Evolutionary conservation across 23 tunicate genomes (phyloP).

Genomic region (Halocynthia aurantium): DNA sequence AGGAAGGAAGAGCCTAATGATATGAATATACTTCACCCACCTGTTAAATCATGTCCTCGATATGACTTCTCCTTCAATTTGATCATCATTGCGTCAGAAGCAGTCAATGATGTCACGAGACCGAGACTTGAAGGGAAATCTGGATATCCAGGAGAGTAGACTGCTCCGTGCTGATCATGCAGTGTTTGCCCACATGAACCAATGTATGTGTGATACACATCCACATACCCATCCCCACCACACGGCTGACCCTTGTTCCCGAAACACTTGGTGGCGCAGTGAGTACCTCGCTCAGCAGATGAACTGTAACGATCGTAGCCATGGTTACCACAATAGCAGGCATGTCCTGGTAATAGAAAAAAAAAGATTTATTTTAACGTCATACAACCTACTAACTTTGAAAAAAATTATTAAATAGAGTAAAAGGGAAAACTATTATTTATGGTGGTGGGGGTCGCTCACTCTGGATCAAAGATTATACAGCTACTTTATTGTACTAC

Average conservation of each 20-base stretch:
- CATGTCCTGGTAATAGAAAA: constrained; percentile 6
- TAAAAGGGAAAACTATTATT: no score
- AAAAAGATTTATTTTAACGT: no score
- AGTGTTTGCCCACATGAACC: constrained; percentile 17
- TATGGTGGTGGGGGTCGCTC: no score
- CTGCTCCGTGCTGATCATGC: background rate
- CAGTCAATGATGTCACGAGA: constrained; percentile 5
- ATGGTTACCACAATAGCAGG: constrained; percentile 19
- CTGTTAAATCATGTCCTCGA: no score
- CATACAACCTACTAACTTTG: no score
- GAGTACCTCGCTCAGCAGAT: constrained; percentile 18
- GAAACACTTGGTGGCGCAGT: constrained; percentile 13
- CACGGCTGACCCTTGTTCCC: constrained; percentile 25
- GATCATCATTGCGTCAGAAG: constrained; percentile 8
- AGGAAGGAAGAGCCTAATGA: no score
- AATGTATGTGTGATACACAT: constrained; percentile 13
- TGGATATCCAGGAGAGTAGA: constrained; percentile 26
- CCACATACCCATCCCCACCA: constrained; percentile 25
- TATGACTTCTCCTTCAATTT: constrained; percentile 1
- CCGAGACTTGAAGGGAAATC: background rate
- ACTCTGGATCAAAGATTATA: no score
- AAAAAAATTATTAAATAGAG: no score
- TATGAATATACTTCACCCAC: no score
- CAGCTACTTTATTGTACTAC: no score
- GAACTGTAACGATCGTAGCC: constrained; percentile 20